Base-by-base conservation (phyloP, 2,113 vertebrate genomes). In the Actenoides hombroni region DNA sequence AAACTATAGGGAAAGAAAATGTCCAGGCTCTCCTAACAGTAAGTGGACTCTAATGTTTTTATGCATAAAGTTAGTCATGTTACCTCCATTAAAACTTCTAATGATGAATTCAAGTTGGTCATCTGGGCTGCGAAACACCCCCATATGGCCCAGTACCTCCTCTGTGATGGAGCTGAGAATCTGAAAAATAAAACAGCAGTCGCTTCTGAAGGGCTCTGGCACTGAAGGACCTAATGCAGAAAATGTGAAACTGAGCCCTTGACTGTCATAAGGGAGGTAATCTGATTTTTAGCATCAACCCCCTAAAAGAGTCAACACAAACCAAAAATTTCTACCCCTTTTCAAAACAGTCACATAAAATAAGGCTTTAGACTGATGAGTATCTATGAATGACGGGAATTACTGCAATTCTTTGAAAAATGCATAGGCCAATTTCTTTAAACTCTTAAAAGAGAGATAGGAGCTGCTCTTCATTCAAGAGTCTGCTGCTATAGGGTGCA, bases 101-200 rank as follows among this genome's bases (percentile, higher is more conserved):
- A 97, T 28, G 92, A 99, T 99, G 96, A 98, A 99, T 88, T 99
- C 98, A 93, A 99, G 98, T 89, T 99, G 99, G 95, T 99, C 99
- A 46, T 98, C 95, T 3, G 98, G 98, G 26, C 98, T 99, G 57
- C 98, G 98, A 95, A 99, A 99, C 51, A 97, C 98, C 49, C 99
- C 99, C 80, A 94, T 75, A 63, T 99, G 97, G 75, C 98, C 97
- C 33, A 99, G 96, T 61, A 99, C 97, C 71, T 99, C 99, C 86
- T 98, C 98, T 46, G 99, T 99, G 97, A 99, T 96, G 64, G 98
- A 98, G 89, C 98, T 99, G 92, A 99, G 97, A 97, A 99, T 98
- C 99, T 99, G 96, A 49, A 94, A 97, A 56, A 92, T 44, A 76
- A 83, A 94, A 93, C 1, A 16, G 29, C n/a, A 94, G 86, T 20